Percentiles rank a stretch among this genome's conserved stretches.
phyloP scores from a whole-genome alignment of 1,140 invertebrate species.

The Agraylea sexmaculata region DNA sequence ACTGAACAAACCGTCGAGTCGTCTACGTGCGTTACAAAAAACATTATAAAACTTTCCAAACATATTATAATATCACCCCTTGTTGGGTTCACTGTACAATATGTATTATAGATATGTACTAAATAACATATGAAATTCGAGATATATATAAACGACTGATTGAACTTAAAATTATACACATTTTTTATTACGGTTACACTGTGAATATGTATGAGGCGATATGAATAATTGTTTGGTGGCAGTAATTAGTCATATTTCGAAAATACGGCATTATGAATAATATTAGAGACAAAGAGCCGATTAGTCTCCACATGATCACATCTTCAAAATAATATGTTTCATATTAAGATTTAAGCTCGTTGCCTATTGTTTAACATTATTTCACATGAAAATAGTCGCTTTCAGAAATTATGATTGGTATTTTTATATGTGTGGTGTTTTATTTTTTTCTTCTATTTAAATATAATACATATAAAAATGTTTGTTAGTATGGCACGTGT shows the following conservation, averaged over 20 bases:
- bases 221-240: conserved; percentile 20
- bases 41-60: neutral
- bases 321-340: neutral
- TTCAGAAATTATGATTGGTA: neutral
- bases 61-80: neutral
- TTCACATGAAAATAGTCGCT: neutral
- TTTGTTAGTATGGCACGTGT: no score
- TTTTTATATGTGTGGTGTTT: no score
- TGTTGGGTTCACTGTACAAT: neutral
- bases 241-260: conserved; percentile 2
- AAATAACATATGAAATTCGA: neutral
- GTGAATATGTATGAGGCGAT: neutral
- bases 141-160: neutral
- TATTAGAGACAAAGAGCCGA: neutral
- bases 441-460: no score
- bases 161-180: neutral
- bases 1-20: neutral
- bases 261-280: conserved; percentile 6
- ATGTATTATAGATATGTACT: neutral
- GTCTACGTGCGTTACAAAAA: neutral
- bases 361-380: neutral
- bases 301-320: conserved; percentile 3
- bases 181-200: neutral
- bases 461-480: no score
- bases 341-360: neutral